Base-by-base conservation (phyloP, 2,797 vertebrate genomes). In the Propithecus deckenii region DNA sequence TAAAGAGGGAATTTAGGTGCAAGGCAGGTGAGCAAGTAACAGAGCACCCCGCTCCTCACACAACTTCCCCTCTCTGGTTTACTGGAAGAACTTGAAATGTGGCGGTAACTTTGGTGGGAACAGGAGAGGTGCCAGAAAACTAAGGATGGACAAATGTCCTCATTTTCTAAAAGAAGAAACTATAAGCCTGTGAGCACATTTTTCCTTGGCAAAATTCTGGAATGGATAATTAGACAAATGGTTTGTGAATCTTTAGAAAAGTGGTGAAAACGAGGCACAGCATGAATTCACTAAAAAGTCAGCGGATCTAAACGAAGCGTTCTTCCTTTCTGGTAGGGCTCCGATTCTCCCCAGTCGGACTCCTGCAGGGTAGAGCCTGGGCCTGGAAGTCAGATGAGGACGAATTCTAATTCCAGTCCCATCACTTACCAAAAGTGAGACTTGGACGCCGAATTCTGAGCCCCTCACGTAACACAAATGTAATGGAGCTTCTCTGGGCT, bases 81-180 rank as follows among this genome's bases (percentile, higher is more conserved):
- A 71, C 41, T 59, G 9, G 41, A 57, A 86, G 41, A 75, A 86
- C n/a, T 22, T 65, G 55, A 92, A 86, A 38, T 61, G 48, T 75
- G 25, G 32, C 48, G 43, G 76, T 35, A n/a, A 63, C 61, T 80
- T n/a, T 50, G 41, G 35, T 89, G 71, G n/a, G 50, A 69, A 92
- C 13, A 35, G 35, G 30, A 55, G 28, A 89, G 67, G 15, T 30
- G 50, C 84, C 32, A 86, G 69, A 72, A 63, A 32, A 43, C 48
- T 86, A 23, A 52, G 81, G 76, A 86, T 65, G 81, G 74, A 75
- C 91, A 86, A 93, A 55, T 67, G 43, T 78, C 79, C 50, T 95
- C 20, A 12, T 86, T 89, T 75, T 61, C 74, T 69, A 52, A 91
- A 94, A 93, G 81, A 79, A 96, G 80, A 85, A 91, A 67, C 22